Evolutionary conservation across 1,140 invertebrate species (phyloP), one percentile per base, ranked within the genome.

Genomic region (Plectrocnemia conspersa): DNA sequence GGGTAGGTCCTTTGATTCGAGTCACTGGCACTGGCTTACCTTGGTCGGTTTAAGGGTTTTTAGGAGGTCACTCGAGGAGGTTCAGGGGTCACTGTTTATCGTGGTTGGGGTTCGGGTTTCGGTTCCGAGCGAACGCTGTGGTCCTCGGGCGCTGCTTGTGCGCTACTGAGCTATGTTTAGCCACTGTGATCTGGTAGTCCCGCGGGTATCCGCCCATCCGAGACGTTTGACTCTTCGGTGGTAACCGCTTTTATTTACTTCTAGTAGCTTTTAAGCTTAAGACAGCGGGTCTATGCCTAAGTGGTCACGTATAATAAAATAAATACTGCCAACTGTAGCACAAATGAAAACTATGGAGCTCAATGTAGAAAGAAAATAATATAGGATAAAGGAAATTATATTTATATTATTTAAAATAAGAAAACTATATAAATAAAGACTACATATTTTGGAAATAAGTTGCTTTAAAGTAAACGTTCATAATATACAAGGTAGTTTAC

Each of bases 131-230:
- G 41, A 3, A 42, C 7, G 40, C 13, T 47, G 27, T n/a, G 33
- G 22, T 27, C 25, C 58, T 59, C 52, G 55, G 44, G 49, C 58
- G 53, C 58, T 56, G 59, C 50, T 38, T 38, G 54, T 54, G 54
- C 54, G 49, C 50, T 50, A 61, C 59, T 61, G 55, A 36, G 27
- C 15, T 7, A 32, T 29, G 13, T 21, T 38, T 25, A 13, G 46
- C 21, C 33, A 32, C 48, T 18, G 41, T 61, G 57, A 61, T 44
- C 40, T 61, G 47, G 25, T 45, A 35, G 38, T 38, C 33, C 13
- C 16, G 15, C 16, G 38, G 10, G 38, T 27, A 23, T 10, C 46
- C 27, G 54, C 40, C 44, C 9, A 9, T 15, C 21, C 21, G 21
- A n/a, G n/a, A 4, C 41, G 41, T 18, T 10, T 10, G 18, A 44